Conservation (phyloP, 2,113 vertebrate species). For the Pluvianellus socialis region DNA sequence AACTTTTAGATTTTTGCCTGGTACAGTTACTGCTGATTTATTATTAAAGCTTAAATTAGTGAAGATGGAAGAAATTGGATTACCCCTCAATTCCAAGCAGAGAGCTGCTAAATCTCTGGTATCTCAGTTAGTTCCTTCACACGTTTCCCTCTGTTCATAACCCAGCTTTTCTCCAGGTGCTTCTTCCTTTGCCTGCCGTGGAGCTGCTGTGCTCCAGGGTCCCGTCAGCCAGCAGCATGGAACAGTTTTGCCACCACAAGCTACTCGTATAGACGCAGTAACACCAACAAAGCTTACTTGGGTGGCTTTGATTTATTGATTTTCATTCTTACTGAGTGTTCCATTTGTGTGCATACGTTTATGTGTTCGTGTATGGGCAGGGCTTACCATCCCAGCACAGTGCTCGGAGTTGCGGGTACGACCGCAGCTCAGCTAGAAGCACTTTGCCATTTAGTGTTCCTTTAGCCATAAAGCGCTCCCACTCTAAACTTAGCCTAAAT, state of each 20-base stretch:
- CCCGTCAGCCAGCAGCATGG: not conserved
- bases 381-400: not conserved
- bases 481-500: not conserved
- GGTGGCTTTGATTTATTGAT: not conserved
- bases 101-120: not conserved
- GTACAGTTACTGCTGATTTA: not conserved
- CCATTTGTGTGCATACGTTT: not conserved
- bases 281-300: not conserved
- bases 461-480: not conserved
- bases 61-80: not conserved
- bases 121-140: not conserved
- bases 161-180: not conserved
- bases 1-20: not conserved
- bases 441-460: not conserved
- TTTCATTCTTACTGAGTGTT: not conserved
- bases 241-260: not conserved
- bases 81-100: not conserved
- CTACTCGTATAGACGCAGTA: not conserved
- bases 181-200: not conserved
- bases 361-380: rapidly evolving
- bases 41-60: not conserved
- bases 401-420: not conserved
- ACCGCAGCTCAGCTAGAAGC: not conserved
- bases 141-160: not conserved
- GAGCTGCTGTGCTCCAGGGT: not conserved